phyloP scores from a whole-genome alignment of 1,140 invertebrate species.

The Halesus radiatus region DNA sequence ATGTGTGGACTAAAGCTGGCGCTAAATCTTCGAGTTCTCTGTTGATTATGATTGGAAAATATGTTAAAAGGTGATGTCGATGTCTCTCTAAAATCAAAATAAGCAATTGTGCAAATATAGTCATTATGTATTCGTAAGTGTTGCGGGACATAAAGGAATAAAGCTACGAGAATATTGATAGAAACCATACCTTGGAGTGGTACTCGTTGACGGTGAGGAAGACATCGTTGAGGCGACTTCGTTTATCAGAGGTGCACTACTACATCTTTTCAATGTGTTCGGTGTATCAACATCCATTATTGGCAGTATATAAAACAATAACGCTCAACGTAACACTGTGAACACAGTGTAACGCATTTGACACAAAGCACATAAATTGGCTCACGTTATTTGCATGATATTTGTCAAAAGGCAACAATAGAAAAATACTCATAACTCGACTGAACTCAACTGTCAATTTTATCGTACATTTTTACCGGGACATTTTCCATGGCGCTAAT shows the following conservation, averaged over 20 bases:
- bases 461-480: constrained; percentile 34
- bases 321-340: not conserved
- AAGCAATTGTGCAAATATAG: not conserved
- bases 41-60: constrained; percentile 65
- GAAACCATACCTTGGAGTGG: constrained; percentile 65
- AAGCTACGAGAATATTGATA: not conserved
- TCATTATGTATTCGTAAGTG: no score
- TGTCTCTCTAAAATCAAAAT: constrained; percentile 62
- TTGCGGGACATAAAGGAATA: not conserved
- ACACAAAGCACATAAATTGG: not conserved
- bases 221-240: constrained; percentile 65
- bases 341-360: constrained; percentile 11
- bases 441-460: constrained; percentile 38
- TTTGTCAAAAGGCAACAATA: constrained; percentile 29
- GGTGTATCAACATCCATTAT: constrained; percentile 71
- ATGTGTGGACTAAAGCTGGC: constrained; percentile 83
- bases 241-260: constrained; percentile 70
- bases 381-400: not conserved
- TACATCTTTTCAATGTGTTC: constrained; percentile 70
- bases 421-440: constrained; percentile 39
- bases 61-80: constrained; percentile 66
- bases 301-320: not conserved
- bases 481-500: not conserved
- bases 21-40: constrained; percentile 83
- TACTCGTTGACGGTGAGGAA: constrained; percentile 66